Evolutionary conservation across 2,797 vertebrate species (phyloP), one percentile per base, ranked within the genome.

Genomic region (Botia kubotai): DNA sequence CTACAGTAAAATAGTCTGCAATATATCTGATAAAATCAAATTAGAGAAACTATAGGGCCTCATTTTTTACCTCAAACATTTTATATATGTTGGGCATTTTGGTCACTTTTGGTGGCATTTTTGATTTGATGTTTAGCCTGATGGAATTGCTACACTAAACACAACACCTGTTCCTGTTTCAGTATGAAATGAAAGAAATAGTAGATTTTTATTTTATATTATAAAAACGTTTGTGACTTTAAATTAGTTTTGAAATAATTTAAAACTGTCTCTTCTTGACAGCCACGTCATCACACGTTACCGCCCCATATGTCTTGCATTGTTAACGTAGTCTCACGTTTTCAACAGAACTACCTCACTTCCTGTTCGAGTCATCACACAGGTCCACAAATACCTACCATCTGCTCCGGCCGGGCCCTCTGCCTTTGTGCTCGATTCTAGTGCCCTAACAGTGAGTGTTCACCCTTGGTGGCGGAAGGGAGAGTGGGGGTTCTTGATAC

Each of bases 401-500:
- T 88, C 87, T 88, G 87, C 82, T 82, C 69, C 50, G 12, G 39
- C 72, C 65, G 60, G 53, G 69, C 83, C 79, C 23, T 77, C 60
- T 69, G 67, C 66, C 70, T 75, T 69, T 60, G 33, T 66, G 57
- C 74, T 77, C 19, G 58, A 76, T 63, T 82, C 33, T 83, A 72
- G 46, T 84, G 79, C 26, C 77, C 48, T 48, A 33, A 52, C 52
- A 66, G 78, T 83, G 78, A 79, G 52, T 82, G 71, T 89, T 84
- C 83, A 72, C 83, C 82, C 84, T 82, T 84, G 82, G 82, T 85
- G 88, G 76, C 67, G 67, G 65, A 71, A 78, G 46, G 43, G 60
- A 82, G 86, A 39, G 89, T 89, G 90, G 84, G 87, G 82, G 83
- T 92, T 92, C 93, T 93, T 93, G 92, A 93, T 87, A 26, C 79